Percentiles rank a stretch among this genome's conserved stretches.
These are phyloP conservation scores for Varanus komodoensis DNA, from an alignment of 2,113 vertebrate genomes.

Conservation along the genomic window DNA sequence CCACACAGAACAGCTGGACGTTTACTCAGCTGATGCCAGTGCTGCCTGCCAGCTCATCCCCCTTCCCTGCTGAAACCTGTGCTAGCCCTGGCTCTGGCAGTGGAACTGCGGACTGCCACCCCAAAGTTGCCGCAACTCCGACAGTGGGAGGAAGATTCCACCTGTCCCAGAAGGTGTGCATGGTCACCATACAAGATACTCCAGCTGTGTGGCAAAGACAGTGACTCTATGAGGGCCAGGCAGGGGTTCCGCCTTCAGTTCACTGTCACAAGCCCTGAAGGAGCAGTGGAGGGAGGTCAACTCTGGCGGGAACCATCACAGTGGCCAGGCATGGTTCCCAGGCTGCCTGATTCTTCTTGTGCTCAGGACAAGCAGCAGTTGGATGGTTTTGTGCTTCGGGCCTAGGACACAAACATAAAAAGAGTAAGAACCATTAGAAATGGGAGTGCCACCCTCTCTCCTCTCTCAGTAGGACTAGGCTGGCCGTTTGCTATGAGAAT, in stretches of 20 bases:
- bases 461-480: not conserved
- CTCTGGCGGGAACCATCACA: not conserved
- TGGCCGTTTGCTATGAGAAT: not conserved
- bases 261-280: conserved; percentile 10
- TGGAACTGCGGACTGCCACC: not conserved
- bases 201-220: not conserved
- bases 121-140: not conserved
- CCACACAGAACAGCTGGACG: not conserved
- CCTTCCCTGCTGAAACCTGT: not conserved
- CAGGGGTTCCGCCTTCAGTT: conserved; percentile 22
- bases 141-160: not conserved
- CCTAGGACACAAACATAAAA: conserved; percentile 63
- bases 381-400: conserved; percentile 72
- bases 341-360: not conserved
- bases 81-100: not conserved
- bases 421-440: conserved; percentile 15
- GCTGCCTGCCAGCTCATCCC: not conserved
- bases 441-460: not conserved
- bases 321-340: not conserved
- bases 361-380: conserved; percentile 80
- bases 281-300: not conserved
- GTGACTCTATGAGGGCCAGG: not conserved
- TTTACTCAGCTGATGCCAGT: not conserved
- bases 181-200: not conserved
- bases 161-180: not conserved